phyloP scores from a whole-genome alignment of 1,140 invertebrate species.

The Anoplolepis gracilipes region DNA sequence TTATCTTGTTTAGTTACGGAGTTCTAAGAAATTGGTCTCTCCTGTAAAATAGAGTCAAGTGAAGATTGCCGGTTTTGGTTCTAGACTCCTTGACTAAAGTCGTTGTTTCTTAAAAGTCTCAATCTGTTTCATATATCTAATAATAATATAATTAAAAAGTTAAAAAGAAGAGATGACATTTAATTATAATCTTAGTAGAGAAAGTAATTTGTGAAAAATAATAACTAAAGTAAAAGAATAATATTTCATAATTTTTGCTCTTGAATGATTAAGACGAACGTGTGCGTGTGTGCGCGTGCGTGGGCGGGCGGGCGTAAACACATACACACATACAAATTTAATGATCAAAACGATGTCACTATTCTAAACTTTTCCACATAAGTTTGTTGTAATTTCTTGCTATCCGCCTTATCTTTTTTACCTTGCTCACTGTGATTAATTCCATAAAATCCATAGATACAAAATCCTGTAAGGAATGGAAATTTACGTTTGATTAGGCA shows the following conservation, averaged over 20 bases:
- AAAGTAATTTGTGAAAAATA: background rate
- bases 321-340: background rate
- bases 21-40: no score
- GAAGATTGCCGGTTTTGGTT: no score
- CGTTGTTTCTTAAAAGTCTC: no score
- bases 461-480: slow-evolving; percentile 81
- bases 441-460: slow-evolving; percentile 86
- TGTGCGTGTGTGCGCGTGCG: background rate
- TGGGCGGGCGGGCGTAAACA: no score
- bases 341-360: slow-evolving; percentile 70
- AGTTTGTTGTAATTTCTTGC: slow-evolving; percentile 67
- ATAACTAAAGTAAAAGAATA: background rate
- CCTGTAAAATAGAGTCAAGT: no score
- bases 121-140: background rate
- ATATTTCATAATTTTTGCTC: no score
- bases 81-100: no score
- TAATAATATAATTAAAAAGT: slow-evolving; percentile 4
- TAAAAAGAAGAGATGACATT: background rate
- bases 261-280: background rate
- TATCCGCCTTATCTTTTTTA: slow-evolving; percentile 72
- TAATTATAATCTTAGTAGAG: background rate
- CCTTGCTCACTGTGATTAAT: slow-evolving; percentile 84
- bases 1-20: no score
- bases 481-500: slow-evolving; percentile 22
- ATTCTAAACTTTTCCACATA: slow-evolving; percentile 69